phyloP scores from a whole-genome alignment of 2,797 vertebrate genomes.

The Oophaga sylvatica region DNA sequence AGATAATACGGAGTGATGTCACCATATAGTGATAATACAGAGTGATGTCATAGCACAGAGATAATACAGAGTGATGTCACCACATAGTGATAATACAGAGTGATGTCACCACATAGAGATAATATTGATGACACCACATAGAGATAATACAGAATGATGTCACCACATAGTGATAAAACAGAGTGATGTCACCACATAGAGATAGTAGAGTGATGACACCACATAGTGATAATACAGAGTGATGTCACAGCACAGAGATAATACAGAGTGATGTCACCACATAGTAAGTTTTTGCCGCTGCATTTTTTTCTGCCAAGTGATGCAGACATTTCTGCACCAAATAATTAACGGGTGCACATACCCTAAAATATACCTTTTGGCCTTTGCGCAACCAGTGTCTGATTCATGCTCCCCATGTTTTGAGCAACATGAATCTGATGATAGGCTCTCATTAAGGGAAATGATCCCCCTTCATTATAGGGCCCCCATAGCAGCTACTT shows the following conservation, averaged over 20 bases:
- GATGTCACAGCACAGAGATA: not conserved
- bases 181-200: not conserved
- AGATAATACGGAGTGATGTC: not conserved
- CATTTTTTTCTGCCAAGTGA: no score
- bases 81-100: not conserved
- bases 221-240: not conserved
- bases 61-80: not conserved
- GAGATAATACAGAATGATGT: not conserved
- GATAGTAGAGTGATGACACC: not conserved
- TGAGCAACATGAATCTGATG: no score
- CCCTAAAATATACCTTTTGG: no score
- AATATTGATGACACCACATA: not conserved
- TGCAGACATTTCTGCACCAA: no score
- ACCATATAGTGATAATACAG: not conserved
- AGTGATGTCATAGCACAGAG: no score
- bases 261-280: not conserved
- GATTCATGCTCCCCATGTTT: no score
- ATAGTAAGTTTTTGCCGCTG: no score
- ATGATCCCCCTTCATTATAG: not conserved
- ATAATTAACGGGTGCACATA: no score
- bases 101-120: not conserved
- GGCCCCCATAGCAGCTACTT: no score
- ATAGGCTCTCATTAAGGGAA: no score
- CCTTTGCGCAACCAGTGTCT: no score
- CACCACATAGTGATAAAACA: not conserved